A percentile compares a stretch with the other conserved stretches of the same genome.
Conservation (phyloP, 2,888 invertebrate genomes). For the Schrankia costaestrigalis region DNA sequence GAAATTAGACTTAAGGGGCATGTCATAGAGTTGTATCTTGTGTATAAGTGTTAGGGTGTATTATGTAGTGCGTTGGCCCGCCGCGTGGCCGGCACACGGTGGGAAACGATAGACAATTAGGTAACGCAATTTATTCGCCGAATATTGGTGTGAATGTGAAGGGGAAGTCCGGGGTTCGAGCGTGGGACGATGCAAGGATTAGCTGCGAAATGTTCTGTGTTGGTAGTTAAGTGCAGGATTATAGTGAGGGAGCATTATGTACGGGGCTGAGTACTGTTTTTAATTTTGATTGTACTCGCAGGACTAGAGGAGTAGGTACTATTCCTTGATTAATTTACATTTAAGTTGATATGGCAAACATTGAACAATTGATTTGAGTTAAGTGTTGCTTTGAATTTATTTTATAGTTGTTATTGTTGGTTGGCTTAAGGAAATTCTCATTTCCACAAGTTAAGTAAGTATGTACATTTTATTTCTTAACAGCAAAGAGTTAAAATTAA, state of each 20-base stretch:
- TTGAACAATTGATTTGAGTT: too few species aligned
- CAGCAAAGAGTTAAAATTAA: too few species aligned
- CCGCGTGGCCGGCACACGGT: slow-evolving; percentile 73
- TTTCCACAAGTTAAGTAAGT: too few species aligned
- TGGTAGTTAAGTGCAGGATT: slow-evolving; percentile 23
- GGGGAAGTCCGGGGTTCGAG: slow-evolving; percentile 36
- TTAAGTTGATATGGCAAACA: too few species aligned
- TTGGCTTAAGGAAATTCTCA: too few species aligned
- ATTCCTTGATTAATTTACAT: too few species aligned
- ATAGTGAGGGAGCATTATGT: slow-evolving; percentile 9
- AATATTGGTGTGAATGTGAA: slow-evolving; percentile 50
- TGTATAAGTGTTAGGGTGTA: slow-evolving; percentile 35
- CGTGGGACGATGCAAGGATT: slow-evolving; percentile 44
- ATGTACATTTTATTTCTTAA: too few species aligned
- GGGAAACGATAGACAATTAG: slow-evolving; percentile 71
- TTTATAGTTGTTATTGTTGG: too few species aligned
- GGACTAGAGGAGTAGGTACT: too few species aligned
- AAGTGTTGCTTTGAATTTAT: too few species aligned
- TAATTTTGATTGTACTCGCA: slow-evolving; percentile 5
- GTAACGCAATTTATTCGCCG: slow-evolving; percentile 67
- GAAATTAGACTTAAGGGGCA: slow-evolving; percentile 10
- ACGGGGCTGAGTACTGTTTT: slow-evolving; percentile 1
- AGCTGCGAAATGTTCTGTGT: slow-evolving; percentile 21
- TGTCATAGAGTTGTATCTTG: slow-evolving; percentile 20
- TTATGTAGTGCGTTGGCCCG: slow-evolving; percentile 28